Conservation (phyloP, 2,888 invertebrate genomes). For the Rhagonycha fulva region DNA sequence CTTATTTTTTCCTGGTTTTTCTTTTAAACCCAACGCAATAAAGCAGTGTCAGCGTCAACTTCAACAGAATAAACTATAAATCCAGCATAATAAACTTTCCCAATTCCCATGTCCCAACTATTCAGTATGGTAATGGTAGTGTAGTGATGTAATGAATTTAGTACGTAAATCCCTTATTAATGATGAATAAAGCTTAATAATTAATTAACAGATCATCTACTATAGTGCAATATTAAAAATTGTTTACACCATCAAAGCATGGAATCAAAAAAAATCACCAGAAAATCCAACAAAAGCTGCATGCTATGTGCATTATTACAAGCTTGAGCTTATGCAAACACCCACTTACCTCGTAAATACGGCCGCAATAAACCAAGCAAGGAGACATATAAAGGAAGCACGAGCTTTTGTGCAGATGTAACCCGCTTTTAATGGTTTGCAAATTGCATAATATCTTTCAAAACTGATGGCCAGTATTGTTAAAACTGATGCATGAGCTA, state of each 20-base stretch:
- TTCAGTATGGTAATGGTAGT: neutral
- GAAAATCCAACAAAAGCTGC: constrained; percentile 22
- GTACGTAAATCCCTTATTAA: constrained; percentile 23
- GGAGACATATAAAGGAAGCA: constrained; percentile 78
- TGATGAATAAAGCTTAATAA: constrained; percentile 19
- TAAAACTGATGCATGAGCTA: constrained; percentile 89
- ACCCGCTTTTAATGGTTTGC: constrained; percentile 87
- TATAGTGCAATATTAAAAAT: constrained; percentile 18
- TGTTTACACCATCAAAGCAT: constrained; percentile 22
- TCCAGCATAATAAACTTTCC: neutral
- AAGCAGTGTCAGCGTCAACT: neutral
- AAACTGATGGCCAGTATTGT: constrained; percentile 93
- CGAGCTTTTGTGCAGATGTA: constrained; percentile 88
- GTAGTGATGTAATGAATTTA: constrained; percentile 19
- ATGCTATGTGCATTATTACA: constrained; percentile 20
- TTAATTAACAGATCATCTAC: constrained; percentile 20
- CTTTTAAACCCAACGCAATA: too few species aligned
- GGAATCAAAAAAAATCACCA: constrained; percentile 25
- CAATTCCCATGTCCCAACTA: neutral
- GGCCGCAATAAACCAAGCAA: constrained; percentile 85
- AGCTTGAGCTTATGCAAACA: neutral
- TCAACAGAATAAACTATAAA: neutral
- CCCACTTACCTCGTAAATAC: constrained; percentile 79
- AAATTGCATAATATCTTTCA: constrained; percentile 85
- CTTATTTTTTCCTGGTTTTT: too few species aligned